Evolutionary conservation across 1,140 invertebrate species (phyloP), one percentile per base, ranked within the genome.

Genomic region (Tetramorium alpestre): DNA sequence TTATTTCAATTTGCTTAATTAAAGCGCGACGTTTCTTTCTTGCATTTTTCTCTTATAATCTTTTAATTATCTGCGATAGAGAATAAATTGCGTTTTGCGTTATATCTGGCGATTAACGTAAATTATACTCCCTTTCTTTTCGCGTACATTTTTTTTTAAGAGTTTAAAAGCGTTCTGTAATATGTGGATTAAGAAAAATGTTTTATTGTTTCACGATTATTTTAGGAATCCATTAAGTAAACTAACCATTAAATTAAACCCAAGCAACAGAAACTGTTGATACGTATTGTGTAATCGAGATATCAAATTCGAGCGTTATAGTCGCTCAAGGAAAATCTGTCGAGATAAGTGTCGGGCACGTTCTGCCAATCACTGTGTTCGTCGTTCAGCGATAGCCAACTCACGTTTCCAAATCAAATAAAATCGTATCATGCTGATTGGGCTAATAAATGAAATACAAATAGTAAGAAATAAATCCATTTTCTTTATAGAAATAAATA

Each of bases 211-310:
- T 47, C 2, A 13, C 6, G 13, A 82, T 82, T 47, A 73, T 16
- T 73, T 60, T 47, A 73, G 18, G 1, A 33, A 60, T 73, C 11
- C 4, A 47, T 73, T 44, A 72, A 72, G 6, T 44, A 38, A 56
- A 81, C 38, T 72, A 72, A 65, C 58, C 84, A 87, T 92, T 91
- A 89, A 91, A 92, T 88, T 87, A 92, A 91, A 91, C 10, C 54
- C 60, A 47, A 78, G 78, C 87, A 89, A 88, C 84, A 67, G 84
- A 88, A 89, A 91, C 33, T 22, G 22, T 28, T 54, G 33, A 54
- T 65, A 64, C 22, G 41, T 82, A 80, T 64, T 72, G 72, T 62
- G 56, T 81, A 86, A 92, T 92, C 86, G 62, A 87, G 73, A 80
- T 85, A 91, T 87, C 72, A 56, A 64, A 67, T 28, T 65, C 69